These are phyloP conservation scores for Ephestia elutella DNA, from an alignment of 1,140 invertebrate species.

Conservation along the genomic window DNA sequence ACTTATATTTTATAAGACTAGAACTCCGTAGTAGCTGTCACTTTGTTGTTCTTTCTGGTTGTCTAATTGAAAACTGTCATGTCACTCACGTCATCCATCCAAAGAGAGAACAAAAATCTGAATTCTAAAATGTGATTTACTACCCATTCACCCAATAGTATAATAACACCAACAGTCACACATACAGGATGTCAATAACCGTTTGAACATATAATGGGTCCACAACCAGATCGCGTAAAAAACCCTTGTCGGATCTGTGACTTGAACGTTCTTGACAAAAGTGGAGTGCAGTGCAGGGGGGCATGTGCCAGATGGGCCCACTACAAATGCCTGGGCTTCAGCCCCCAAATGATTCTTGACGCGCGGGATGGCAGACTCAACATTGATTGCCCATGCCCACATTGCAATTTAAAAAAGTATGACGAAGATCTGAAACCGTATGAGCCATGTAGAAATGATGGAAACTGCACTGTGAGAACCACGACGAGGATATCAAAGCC, in stretches of 20 bases:
- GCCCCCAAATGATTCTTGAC: constrained; percentile 48
- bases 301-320: constrained; percentile 58
- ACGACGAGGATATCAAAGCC: too few species aligned
- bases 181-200: neutral
- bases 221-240: constrained; percentile 22
- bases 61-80: too few species aligned
- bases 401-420: constrained; percentile 29
- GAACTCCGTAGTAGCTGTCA: too few species aligned
- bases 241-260: constrained; percentile 57
- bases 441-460: constrained; percentile 18
- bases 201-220: neutral
- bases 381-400: constrained; percentile 50
- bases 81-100: too few species aligned
- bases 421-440: constrained; percentile 29
- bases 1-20: too few species aligned
- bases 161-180: neutral
- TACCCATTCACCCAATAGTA: neutral
- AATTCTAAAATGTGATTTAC: too few species aligned
- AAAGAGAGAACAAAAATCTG: too few species aligned
- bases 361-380: constrained; percentile 44
- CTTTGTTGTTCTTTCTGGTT: too few species aligned
- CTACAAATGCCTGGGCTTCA: constrained; percentile 50
- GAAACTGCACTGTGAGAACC: too few species aligned
- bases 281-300: constrained; percentile 50
- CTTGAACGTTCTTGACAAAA: constrained; percentile 35